Evolutionary conservation across 2,113 vertebrate species (phyloP).

Genomic region (Atlantisia rogersi): DNA sequence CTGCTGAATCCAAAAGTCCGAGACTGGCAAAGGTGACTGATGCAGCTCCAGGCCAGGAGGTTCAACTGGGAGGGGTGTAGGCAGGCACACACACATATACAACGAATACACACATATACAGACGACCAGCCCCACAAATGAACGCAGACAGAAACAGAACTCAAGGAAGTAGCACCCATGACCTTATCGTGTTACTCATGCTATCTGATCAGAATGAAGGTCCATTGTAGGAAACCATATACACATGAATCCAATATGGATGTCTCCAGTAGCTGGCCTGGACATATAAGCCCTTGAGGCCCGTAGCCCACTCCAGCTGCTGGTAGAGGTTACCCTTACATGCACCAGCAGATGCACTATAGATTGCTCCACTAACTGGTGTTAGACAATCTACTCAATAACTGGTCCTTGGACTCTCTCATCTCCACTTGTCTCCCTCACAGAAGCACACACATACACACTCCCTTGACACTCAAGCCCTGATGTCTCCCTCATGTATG

Average conservation of each 20-base stretch:
- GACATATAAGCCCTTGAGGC: background rate
- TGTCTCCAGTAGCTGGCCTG: background rate
- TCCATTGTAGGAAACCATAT: background rate
- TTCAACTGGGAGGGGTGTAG: background rate
- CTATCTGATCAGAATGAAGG: background rate
- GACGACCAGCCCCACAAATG: background rate
- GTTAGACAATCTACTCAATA: background rate
- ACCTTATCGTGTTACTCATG: background rate
- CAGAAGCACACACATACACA: background rate
- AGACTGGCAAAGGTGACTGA: background rate
- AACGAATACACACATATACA: background rate
- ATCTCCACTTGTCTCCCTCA: background rate
- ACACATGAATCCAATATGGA: accelerated
- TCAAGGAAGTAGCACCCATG: background rate
- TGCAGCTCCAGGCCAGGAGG: background rate
- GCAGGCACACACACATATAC: background rate
- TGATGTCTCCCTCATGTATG: background rate
- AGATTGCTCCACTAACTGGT: background rate
- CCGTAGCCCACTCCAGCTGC: background rate
- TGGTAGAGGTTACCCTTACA: background rate
- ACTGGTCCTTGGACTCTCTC: background rate
- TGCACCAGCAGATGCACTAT: background rate
- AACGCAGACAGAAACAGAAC: background rate
- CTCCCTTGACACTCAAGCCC: background rate
- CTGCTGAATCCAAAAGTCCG: background rate